Percentiles rank a stretch among this genome's conserved stretches.
These are phyloP conservation scores for mouse (Mus musculus) DNA, from an alignment of 2,113 vertebrate genomes.

Conservation along the genomic window DNA sequence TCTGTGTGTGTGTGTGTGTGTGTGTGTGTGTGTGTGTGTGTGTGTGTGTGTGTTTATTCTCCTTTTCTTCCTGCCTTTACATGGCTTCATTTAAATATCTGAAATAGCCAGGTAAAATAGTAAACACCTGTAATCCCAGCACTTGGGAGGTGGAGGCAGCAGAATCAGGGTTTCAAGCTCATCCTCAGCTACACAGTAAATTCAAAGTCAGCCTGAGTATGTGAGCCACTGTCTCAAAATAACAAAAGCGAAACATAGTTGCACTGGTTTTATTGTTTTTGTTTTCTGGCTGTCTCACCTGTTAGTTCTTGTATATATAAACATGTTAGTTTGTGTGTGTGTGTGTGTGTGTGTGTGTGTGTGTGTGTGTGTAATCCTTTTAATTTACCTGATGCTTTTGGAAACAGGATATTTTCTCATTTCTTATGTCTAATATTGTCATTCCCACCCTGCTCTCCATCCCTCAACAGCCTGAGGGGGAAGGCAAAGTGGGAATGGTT, in stretches of 20 bases:
- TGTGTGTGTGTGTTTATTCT: neutral
- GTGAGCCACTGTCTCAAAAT: neutral
- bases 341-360: no score
- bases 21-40: neutral
- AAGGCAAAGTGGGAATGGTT: no score
- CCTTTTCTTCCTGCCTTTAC: neutral
- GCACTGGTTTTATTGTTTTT: neutral
- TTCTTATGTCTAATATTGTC: neutral
- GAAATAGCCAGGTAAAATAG: neutral
- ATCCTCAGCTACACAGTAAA: neutral
- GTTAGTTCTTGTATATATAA: neutral
- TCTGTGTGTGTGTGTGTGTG: no score
- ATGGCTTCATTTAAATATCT: slow-evolving; percentile 12
- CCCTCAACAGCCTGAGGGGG: no score
- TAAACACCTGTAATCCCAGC: neutral
- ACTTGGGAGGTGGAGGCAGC: neutral
- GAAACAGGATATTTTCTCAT: neutral
- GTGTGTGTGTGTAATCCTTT: no score
- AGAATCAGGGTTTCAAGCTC: neutral
- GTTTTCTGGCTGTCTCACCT: neutral
- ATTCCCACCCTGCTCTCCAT: no score
- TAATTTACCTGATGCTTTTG: neutral
- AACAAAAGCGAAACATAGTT: neutral
- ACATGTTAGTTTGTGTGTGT: no score
- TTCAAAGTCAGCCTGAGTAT: neutral